Base-by-base conservation (phyloP, 2,888 invertebrate species). In the Ceraclea dissimilis region DNA sequence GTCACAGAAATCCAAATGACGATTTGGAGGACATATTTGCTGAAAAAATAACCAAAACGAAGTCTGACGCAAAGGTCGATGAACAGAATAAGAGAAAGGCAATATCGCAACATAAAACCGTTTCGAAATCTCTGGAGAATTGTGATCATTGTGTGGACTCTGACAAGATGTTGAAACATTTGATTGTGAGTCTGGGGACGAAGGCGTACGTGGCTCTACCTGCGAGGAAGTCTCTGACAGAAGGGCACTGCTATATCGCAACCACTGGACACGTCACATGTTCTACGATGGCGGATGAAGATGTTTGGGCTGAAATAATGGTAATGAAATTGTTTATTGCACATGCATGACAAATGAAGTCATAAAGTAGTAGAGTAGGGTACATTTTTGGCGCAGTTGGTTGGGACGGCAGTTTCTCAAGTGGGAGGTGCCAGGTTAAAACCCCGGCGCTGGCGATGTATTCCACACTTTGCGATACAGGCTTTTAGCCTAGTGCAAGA, bases 291-390 rank as follows among this genome's bases (percentile, higher is more conserved):
- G 68, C 94, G 44, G 98, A 98, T 74, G 97, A 98, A 78, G 93
- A 98, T 74, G 87, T 92, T 49, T 97, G 93, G 92, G 81, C 82
- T 57, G 96, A 96, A 75, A 79, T 98, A 58, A 79, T 83, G 75
- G 88, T 86, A 71, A 68, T 66, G 61, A 48, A 48, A 34, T 31
- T 31, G 6, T 31, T 31, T 31, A 31, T 8, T 31, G 31, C 31
- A n/a, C n/a, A n/a, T n/a, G n/a, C n/a, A n/a, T n/a, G n/a, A n/a
- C n/a, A n/a, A n/a, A n/a, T n/a, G n/a, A 6, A n/a, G n/a, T n/a
- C n/a, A n/a, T n/a, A n/a, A n/a, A n/a, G n/a, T 10, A 53, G 17
- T 18, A n/a, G 21, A n/a, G n/a, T n/a, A n/a, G n/a, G n/a, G n/a
- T n/a, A n/a, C 2, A n/a, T 56, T 1, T 57, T 60, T n/a, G n/a